Evolutionary conservation across 2,113 vertebrate species (phyloP), one percentile per base, ranked within the genome.

Genomic region (Panthera tigris): DNA sequence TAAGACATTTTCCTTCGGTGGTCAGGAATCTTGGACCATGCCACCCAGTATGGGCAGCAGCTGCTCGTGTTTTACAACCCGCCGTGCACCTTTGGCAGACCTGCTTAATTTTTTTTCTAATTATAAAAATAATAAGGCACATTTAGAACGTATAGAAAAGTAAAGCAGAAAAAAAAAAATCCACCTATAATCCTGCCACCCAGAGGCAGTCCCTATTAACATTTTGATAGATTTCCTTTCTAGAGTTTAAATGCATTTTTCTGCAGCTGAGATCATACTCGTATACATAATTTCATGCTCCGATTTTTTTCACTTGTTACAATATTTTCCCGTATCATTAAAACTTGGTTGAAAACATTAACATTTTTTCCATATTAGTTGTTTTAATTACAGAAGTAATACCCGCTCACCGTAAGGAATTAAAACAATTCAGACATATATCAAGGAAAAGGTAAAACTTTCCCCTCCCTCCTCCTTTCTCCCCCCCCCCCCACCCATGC

Each of bases 221-320:
- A 93, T 93, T 95, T 93, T 73, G 78, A 92, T 97, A 33, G 91
- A 84, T 95, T 97, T 98, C 93, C 94, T 97, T 95, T 80, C 55
- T 92, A 83, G 73, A 95, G 92, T 97, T 96, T 96, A 97, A 92
- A 83, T 39, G 90, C 87, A 92, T 96, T 97, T 97, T 97, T 97
- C 89, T 97, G 69, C 31, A 95, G 84, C 95, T 97, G 95, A 97
- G 92, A 11, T 98, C 96, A 97, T 90, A 52, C 63, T 48, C 48
- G n/a, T 71, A 66, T 84, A 84, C 69, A 96, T 91, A 89, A 96
- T 90, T 94, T 87, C 65, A 94, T 61, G 94, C 74, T 92, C 92
- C 86, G n/a, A 61, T 74, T 91, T 97, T 96, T 93, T 97, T 95
- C 31, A 84, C 87, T 87, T 96, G 84, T 87, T 96, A 80, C 25